Conservation (phyloP, 2,797 vertebrate species). For the Peromyscus aztecus region DNA sequence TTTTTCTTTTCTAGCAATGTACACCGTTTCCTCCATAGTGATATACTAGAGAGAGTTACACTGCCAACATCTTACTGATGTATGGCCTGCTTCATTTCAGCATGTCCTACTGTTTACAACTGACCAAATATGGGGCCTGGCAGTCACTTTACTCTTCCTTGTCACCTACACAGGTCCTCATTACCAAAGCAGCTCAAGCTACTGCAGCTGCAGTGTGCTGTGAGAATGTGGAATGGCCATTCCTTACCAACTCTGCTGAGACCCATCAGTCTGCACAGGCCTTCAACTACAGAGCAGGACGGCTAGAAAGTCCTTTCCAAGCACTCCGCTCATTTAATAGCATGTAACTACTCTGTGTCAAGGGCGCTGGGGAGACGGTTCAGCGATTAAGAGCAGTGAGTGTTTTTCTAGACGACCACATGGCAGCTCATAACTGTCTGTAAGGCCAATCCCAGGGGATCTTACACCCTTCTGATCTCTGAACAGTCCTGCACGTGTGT, state of each 20-base stretch:
- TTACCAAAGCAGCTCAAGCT: not conserved
- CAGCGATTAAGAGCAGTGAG: not conserved
- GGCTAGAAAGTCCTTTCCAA: not conserved
- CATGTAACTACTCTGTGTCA: not conserved
- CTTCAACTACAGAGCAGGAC: not conserved
- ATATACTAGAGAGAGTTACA: conserved; percentile 17
- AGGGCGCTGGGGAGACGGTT: no score
- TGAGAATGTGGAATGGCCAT: not conserved
- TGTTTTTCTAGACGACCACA: not conserved
- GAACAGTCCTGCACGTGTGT: not conserved
- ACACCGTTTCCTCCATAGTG: not conserved
- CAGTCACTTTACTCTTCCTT: conserved; percentile 45
- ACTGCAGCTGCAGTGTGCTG: no score
- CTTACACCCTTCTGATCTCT: no score
- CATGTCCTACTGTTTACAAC: not conserved
- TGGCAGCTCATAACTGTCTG: not conserved
- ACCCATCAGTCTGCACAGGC: not conserved
- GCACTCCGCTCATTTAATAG: not conserved
- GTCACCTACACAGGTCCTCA: not conserved
- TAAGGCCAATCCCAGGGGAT: no score
- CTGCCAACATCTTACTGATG: not conserved
- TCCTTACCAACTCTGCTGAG: not conserved
- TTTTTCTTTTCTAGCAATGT: conserved; percentile 32
- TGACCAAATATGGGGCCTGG: not conserved
- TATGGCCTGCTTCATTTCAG: not conserved